Conservation (phyloP, 2,888 invertebrate species). For the Microctonus hyperodae region DNA sequence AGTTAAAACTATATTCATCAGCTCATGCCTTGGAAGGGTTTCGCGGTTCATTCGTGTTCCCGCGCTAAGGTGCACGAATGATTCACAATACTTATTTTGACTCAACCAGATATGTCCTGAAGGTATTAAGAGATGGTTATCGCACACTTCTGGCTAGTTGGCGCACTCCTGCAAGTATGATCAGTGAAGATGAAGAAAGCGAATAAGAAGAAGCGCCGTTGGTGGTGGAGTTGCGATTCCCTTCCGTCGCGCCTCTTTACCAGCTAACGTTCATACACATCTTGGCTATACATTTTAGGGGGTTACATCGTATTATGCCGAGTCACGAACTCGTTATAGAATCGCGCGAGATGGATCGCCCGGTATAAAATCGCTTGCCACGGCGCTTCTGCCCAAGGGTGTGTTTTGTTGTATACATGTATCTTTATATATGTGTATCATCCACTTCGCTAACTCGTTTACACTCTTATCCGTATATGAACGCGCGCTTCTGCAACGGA, state of each 20-base stretch:
- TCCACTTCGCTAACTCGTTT: slow-evolving; percentile 55
- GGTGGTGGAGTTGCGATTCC: slow-evolving; percentile 47
- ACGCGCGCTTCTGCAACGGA: slow-evolving; percentile 3
- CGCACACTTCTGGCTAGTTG: slow-evolving; percentile 10
- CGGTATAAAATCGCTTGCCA: slow-evolving; percentile 55
- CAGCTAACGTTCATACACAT: slow-evolving; percentile 14
- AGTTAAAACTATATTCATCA: slow-evolving; percentile 12
- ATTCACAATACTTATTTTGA: slow-evolving; percentile 26
- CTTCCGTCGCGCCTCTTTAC: slow-evolving; percentile 28
- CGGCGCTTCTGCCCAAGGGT: slow-evolving; percentile 41
- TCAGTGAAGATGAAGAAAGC: slow-evolving; percentile 10
- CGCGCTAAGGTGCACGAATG: slow-evolving; percentile 18
- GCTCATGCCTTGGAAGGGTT: slow-evolving; percentile 1
- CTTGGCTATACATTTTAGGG: slow-evolving; percentile 43
- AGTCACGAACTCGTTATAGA: slow-evolving; percentile 63
- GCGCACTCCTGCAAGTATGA: slow-evolving; percentile 8
- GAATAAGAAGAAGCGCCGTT: slow-evolving; percentile 32
- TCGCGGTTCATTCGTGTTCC: slow-evolving; percentile 2
- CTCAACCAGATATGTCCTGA: slow-evolving; percentile 17
- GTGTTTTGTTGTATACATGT: slow-evolving; percentile 35
- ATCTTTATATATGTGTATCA: slow-evolving; percentile 37
- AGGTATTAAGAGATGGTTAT: slow-evolving; percentile 20
- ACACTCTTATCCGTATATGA: slow-evolving; percentile 36
- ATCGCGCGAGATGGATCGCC: slow-evolving; percentile 57
- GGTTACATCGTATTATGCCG: slow-evolving; percentile 60